Evolutionary conservation across 2,113 vertebrate genomes (phyloP).

Genomic region (Orcinus orca): DNA sequence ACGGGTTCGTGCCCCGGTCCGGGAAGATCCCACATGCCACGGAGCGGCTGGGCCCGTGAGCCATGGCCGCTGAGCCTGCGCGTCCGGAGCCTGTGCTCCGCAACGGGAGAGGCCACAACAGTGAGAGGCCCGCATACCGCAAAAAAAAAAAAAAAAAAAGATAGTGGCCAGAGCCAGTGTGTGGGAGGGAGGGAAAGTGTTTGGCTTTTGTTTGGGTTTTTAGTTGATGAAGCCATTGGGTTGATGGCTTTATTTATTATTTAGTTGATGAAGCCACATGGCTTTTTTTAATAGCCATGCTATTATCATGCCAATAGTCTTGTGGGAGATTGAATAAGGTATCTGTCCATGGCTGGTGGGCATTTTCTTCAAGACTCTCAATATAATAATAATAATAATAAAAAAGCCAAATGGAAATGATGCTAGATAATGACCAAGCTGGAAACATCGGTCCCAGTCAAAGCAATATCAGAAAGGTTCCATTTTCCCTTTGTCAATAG

Average conservation of each 20-base stretch:
- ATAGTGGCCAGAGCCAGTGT: not conserved
- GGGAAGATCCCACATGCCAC: too few species aligned
- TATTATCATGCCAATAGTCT: not conserved
- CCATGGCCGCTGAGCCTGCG: too few species aligned
- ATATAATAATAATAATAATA: not conserved
- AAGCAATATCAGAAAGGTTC: not conserved
- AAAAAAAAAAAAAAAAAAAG: not conserved
- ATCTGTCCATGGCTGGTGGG: not conserved
- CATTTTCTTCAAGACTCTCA: not conserved
- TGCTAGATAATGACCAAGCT: not conserved
- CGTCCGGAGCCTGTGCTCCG: too few species aligned
- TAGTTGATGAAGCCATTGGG: not conserved
- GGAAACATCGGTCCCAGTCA: not conserved
- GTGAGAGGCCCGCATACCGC: too few species aligned
- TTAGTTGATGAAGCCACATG: too few species aligned
- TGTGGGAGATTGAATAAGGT: not conserved
- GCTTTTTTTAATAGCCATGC: too few species aligned
- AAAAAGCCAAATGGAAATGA: slow-evolving; percentile 14
- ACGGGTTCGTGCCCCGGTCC: too few species aligned
- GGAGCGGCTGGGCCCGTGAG: too few species aligned
- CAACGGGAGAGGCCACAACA: too few species aligned
- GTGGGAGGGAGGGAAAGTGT: not conserved
- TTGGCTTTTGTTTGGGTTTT: not conserved
- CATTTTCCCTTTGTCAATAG: not conserved
- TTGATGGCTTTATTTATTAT: too few species aligned